Evolutionary conservation across 2,797 vertebrate genomes (phyloP).

Genomic region (Myoxocephalus aenaeus): DNA sequence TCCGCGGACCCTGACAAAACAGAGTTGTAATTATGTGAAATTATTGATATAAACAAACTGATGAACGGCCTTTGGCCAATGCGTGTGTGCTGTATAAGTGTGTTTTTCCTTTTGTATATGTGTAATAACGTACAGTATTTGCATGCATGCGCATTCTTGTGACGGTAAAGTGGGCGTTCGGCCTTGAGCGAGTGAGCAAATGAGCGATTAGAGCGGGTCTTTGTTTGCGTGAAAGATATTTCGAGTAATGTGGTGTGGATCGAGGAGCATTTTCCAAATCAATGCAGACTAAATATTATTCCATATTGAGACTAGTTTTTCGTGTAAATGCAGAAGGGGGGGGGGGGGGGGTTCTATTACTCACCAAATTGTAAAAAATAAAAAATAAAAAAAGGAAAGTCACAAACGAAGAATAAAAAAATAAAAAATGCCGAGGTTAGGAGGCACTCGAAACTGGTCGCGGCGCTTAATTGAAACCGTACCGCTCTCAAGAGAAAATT

Average conservation of each 20-base stretch:
- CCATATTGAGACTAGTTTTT: constrained; percentile 35
- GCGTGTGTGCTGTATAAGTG: constrained; percentile 5
- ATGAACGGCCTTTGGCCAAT: constrained; percentile 64
- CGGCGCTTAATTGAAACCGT: constrained; percentile 79
- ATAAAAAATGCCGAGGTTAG: constrained; percentile 55
- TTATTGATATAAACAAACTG: constrained; percentile 78
- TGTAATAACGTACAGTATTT: constrained; percentile 20
- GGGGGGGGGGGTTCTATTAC: constrained; percentile 24
- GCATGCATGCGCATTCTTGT: constrained; percentile 2
- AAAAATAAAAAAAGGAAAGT: constrained; percentile 48
- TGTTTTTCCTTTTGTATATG: constrained; percentile 8
- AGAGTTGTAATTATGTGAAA: constrained; percentile 75
- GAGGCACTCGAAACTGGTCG: constrained; percentile 62
- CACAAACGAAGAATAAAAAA: constrained; percentile 57
- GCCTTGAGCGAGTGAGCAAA: constrained; percentile 30
- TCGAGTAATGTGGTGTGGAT: constrained; percentile 27
- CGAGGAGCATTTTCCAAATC: constrained; percentile 46
- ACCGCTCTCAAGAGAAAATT: constrained; percentile 62
- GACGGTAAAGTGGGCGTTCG: constrained; percentile 19
- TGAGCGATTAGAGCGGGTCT: constrained; percentile 33
- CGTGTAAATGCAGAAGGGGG: constrained; percentile 9
- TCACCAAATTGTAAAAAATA: constrained; percentile 63
- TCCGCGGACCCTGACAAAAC: constrained; percentile 74
- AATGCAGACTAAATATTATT: constrained; percentile 55
- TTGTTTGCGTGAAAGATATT: constrained; percentile 42